Evolutionary conservation across 2,797 vertebrate genomes (phyloP), one percentile per base, ranked within the genome.

Genomic region (Periophthalmus magnuspinnatus): DNA sequence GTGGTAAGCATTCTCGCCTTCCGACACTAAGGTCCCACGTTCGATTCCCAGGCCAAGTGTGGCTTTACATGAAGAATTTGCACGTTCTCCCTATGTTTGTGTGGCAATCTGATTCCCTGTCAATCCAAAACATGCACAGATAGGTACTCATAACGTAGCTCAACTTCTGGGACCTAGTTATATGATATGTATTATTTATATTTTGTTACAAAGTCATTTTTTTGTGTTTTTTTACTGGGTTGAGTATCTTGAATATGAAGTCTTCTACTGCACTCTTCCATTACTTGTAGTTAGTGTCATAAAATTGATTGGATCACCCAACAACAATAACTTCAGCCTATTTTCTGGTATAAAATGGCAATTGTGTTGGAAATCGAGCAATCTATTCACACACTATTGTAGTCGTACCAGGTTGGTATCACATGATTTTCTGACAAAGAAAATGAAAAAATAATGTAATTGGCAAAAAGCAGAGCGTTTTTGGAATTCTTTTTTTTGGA

Each of bases 401-500:
- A 14, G 11, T 41, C 11, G 28, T 34, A 17, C 17, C 10, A 58
- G 7, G 7, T 7, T 36, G 16, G 32, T 34, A 19, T 19, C 32
- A 33, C 58, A 36, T 36, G 32, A 34, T 60, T 60, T 34, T 60
- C 32, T 60, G 58, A 60, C 58, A 60, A 60, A 24, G 58, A 36
- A 41, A 77, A 68, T 54, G 32, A 60, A 65, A 68, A 66, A 19
- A 50, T 6, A 34, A 17, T 63, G 21, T 13, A 33, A 52, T 68
- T 50, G 70, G 57, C n/a, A 24, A 13, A 63, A 24, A 59, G 19
- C 17, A 34, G 62, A 22, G 28, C 54, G 60, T 65, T 10, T 69
- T 47, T 14, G 24, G 60, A 36, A 19, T 57, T 63, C 56, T 63
- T 76, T 62, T 71, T 24, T 62, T 71, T 24, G 36, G 36, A 22